phyloP scores from a whole-genome alignment of 1,140 invertebrate species.

The Bombus waltoni region DNA sequence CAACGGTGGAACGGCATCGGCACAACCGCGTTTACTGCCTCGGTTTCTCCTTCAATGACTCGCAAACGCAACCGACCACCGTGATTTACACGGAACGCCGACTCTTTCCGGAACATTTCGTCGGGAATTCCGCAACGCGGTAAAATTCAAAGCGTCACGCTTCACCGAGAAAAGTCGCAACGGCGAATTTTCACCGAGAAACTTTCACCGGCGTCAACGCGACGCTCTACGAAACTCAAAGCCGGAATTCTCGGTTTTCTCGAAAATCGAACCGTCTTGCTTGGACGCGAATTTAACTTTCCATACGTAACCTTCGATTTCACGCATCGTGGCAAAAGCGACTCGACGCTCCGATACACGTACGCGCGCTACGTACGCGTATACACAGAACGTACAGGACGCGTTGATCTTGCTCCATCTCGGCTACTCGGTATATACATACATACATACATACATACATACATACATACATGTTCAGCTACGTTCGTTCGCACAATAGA shows the following conservation, averaged over 20 bases:
- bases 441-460: no score
- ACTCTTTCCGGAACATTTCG: slow-evolving; percentile 24
- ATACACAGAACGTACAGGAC: no score
- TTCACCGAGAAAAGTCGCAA: slow-evolving; percentile 3
- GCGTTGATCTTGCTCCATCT: neutral
- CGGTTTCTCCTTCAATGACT: slow-evolving; percentile 7
- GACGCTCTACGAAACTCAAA: no score
- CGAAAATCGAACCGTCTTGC: no score
- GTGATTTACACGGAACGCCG: slow-evolving; percentile 1
- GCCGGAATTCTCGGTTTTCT: neutral
- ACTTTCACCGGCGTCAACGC: slow-evolving; percentile 17
- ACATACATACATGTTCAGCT: no score
- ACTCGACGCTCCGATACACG: no score
- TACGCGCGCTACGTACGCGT: no score
- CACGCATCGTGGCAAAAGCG: no score
- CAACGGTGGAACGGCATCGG: neutral
- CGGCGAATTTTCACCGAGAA: neutral
- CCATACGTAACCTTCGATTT: no score
- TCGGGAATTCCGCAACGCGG: neutral
- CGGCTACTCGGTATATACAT: no score
- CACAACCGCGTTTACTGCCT: neutral
- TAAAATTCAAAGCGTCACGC: slow-evolving; percentile 28
- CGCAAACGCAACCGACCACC: neutral
- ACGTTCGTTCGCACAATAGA: neutral
- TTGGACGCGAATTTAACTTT: no score